Evolutionary conservation across 1,140 invertebrate genomes (phyloP).

Genomic region (Rhynchophorus ferrugineus): DNA sequence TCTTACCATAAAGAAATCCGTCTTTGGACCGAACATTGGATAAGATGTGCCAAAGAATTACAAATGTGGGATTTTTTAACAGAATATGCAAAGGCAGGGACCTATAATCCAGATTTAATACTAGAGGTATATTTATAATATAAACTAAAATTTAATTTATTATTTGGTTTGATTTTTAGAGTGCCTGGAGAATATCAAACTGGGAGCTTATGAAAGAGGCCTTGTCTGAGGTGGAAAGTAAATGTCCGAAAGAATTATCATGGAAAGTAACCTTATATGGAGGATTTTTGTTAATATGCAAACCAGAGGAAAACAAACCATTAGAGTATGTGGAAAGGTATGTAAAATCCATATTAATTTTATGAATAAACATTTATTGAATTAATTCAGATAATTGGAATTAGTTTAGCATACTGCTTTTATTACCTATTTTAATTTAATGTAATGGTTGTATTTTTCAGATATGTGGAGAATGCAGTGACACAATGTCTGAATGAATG

Average conservation of each 20-base stretch:
- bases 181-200: slow-evolving; percentile 89
- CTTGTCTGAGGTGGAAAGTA: slow-evolving; percentile 79
- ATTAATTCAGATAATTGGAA: too few species aligned
- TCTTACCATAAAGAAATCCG: slow-evolving; percentile 70
- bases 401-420: too few species aligned
- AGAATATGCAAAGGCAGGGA: slow-evolving; percentile 66
- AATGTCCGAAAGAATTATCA: slow-evolving; percentile 81
- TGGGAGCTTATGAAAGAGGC: slow-evolving; percentile 93
- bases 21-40: slow-evolving; percentile 90
- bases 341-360: slow-evolving; percentile 63
- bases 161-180: too few species aligned
- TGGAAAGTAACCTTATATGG: slow-evolving; percentile 89
- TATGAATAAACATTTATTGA: too few species aligned
- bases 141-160: too few species aligned
- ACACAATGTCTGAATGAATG: slow-evolving; percentile 88
- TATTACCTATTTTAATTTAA: too few species aligned
- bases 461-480: slow-evolving; percentile 83
- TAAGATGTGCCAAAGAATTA: slow-evolving; percentile 88
- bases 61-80: slow-evolving; percentile 93
- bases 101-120: slow-evolving; percentile 78
- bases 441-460: too few species aligned
- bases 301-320: slow-evolving; percentile 73
- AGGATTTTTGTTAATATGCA: slow-evolving; percentile 87
- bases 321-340: slow-evolving; percentile 76
- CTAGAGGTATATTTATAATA: slow-evolving; percentile 56